phyloP scores from a whole-genome alignment of 2,113 vertebrate species.

The Circaetus gallicus region DNA sequence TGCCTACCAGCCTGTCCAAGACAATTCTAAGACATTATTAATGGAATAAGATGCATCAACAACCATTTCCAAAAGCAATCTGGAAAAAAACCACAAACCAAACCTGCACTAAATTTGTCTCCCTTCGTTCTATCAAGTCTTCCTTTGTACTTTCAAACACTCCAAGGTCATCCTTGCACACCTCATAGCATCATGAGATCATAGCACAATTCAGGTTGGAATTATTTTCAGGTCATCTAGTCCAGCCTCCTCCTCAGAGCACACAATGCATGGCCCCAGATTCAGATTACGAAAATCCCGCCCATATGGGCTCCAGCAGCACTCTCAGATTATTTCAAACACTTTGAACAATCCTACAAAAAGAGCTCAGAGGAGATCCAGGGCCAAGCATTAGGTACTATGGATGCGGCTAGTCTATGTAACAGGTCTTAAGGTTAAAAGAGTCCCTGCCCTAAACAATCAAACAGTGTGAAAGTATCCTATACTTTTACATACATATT shows the following conservation, averaged over 20 bases:
- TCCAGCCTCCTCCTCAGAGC: background rate
- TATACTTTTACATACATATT: background rate
- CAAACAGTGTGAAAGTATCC: background rate
- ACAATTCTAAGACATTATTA: background rate
- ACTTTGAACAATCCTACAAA: background rate
- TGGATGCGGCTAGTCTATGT: background rate
- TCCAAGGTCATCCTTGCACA: background rate
- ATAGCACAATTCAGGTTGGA: background rate
- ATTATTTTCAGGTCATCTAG: background rate
- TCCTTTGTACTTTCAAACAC: background rate
- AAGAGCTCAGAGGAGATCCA: background rate
- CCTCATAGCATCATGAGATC: background rate
- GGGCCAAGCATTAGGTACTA: background rate
- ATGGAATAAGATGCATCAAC: background rate
- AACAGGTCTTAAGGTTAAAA: background rate
- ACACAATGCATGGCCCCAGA: rapidly evolving
- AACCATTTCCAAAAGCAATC: background rate
- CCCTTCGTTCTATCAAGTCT: background rate
- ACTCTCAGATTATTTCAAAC: background rate
- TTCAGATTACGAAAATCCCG: background rate
- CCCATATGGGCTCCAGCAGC: background rate
- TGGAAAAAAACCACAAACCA: background rate
- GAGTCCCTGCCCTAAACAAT: background rate
- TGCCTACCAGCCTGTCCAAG: background rate
- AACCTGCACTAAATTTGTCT: background rate